Evolutionary conservation across 2,113 vertebrate genomes (phyloP), one percentile per base, ranked within the genome.

Genomic region (Pycnonotus jocosus): DNA sequence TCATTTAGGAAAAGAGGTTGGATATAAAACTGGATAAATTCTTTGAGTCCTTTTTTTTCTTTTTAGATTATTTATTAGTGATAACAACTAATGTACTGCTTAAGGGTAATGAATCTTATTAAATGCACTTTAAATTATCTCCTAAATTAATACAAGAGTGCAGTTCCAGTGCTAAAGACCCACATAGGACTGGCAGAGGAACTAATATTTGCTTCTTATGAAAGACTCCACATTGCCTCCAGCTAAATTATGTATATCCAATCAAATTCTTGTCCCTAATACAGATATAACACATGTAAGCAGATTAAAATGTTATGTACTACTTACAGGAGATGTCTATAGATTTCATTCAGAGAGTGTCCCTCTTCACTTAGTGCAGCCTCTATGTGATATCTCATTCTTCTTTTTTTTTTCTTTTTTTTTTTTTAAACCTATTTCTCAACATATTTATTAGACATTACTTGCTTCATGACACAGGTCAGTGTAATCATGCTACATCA

Each of bases 31-130:
- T 50, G 37, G 38, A 71, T 70, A 78, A 62, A 83, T 80, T 91
- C 51, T 77, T 56, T 17, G 31, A 68, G 35, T 44, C 79, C 53
- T 70, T 93, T 93, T 93, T 93, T 93, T 80, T n/a, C 35, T 69
- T 94, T 88, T 64, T 71, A 86, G 92, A 71, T 86, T 94, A 90
- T 95, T 96, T 97, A 92, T 95, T 92, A 92, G 82, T 62, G 93
- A 83, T 94, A 96, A 92, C 88, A 90, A 73, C 79, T 86, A 88
- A 94, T 93, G 85, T 90, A 88, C 68, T 83, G 87, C 90, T 97
- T 95, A 96, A 96, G 95, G 93, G 90, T 96, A 93, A 96, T 95
- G 74, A 96, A 95, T 94, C 94, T 94, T 95, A 86, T 93, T 93
- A 95, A 95, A 86, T 1, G 2, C 60, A 64, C 85, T 96, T 94